phyloP scores from a whole-genome alignment of 2,888 invertebrate species.

The Ctena decussata region DNA sequence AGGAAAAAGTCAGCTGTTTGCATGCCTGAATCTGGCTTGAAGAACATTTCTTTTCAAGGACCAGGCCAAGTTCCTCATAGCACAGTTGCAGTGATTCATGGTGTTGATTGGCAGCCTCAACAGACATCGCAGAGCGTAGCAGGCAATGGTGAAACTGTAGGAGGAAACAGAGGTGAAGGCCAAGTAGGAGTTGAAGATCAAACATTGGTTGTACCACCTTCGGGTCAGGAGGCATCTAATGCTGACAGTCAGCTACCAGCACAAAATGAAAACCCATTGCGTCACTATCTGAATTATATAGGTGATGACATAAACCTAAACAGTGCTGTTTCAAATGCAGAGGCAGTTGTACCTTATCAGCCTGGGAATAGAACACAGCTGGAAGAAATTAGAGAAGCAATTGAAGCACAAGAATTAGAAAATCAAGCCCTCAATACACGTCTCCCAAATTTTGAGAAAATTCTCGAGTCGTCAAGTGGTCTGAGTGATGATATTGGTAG shows the following conservation, averaged over 20 bases:
- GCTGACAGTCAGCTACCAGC: no score
- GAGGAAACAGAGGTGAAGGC: background rate
- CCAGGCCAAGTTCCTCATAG: background rate
- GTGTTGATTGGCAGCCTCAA: background rate
- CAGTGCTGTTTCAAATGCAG: background rate
- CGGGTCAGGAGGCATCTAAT: background rate
- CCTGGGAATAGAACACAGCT: background rate
- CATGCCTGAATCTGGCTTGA: no score
- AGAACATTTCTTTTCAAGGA: background rate
- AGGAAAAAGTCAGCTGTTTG: background rate
- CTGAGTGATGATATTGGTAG: background rate
- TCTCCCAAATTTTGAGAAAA: background rate
- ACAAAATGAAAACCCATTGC: background rate
- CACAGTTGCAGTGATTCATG: background rate
- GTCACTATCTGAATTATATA: background rate
- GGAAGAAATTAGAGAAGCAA: background rate
- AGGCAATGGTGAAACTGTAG: background rate
- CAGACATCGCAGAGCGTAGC: background rate
- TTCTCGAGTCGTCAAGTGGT: background rate
- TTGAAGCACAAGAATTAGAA: background rate
- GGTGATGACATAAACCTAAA: background rate
- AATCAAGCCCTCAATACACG: background rate
- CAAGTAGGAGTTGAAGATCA: background rate
- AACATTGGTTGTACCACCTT: background rate
- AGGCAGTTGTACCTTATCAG: background rate